A percentile compares a stretch with the other conserved stretches of the same genome.
Conservation (phyloP, 2,888 invertebrate species). For the Trichopria drosophilae region DNA sequence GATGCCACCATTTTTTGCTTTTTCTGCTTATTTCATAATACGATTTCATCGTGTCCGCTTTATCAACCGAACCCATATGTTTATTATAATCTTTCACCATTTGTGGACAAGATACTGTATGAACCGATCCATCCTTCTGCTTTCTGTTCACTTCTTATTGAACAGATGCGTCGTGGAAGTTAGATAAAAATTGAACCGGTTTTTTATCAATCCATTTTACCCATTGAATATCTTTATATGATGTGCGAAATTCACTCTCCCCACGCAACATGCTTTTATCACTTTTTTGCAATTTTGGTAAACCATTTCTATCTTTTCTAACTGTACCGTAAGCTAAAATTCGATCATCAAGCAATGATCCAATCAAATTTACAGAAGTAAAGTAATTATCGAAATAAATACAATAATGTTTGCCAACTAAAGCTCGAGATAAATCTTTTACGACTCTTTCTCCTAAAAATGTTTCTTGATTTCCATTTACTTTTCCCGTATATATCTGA, state of each 20-base stretch:
- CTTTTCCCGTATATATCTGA: slow-evolving; percentile 40
- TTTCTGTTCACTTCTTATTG: slow-evolving; percentile 33
- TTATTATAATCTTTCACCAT: slow-evolving; percentile 42
- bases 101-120: slow-evolving; percentile 38
- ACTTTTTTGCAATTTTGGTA: slow-evolving; percentile 39
- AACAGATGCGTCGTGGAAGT: slow-evolving; percentile 35
- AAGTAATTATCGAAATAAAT: slow-evolving; percentile 37
- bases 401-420: slow-evolving; percentile 35
- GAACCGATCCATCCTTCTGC: slow-evolving; percentile 37
- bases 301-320: slow-evolving; percentile 39
- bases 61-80: slow-evolving; percentile 45
- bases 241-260: slow-evolving; percentile 36
- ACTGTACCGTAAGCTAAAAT: slow-evolving; percentile 46
- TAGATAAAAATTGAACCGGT: slow-evolving; percentile 36
- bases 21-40: slow-evolving; percentile 41
- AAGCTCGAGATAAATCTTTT: slow-evolving; percentile 35
- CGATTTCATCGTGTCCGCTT: slow-evolving; percentile 42
- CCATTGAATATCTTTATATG: slow-evolving; percentile 38
- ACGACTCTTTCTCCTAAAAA: slow-evolving; percentile 42
- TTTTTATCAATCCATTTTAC: slow-evolving; percentile 45
- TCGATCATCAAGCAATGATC: slow-evolving; percentile 32
- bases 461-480: slow-evolving; percentile 37
- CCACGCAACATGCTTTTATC: slow-evolving; percentile 38
- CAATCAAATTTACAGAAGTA: slow-evolving; percentile 35
- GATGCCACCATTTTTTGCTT: slow-evolving; percentile 47